These are phyloP conservation scores for Rutilus rutilus DNA, from an alignment of 2,113 vertebrate species.

Conservation along the genomic window DNA sequence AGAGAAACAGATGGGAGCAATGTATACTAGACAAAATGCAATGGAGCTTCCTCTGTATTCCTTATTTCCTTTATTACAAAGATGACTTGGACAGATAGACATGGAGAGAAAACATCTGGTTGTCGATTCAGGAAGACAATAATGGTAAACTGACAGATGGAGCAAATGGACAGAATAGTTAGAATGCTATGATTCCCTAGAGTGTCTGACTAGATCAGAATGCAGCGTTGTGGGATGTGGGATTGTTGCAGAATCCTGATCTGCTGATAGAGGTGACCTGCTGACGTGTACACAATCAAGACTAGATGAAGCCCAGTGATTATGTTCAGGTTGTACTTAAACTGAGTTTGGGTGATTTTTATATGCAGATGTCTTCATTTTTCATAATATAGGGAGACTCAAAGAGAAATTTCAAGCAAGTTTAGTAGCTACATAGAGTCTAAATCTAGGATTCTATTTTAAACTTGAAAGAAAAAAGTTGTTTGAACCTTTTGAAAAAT, in stretches of 20 bases:
- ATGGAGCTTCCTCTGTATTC: constrained; percentile 17
- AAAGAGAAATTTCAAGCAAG: too few species aligned
- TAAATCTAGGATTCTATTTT: too few species aligned
- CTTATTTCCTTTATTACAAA: constrained; percentile 35
- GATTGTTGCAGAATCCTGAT: neutral
- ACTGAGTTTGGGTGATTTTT: neutral
- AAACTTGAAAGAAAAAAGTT: too few species aligned
- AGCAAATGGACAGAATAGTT: constrained; percentile 38
- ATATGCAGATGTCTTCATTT: neutral
- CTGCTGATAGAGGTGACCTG: constrained; percentile 21
- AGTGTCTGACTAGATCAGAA: constrained; percentile 52
- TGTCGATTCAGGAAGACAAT: constrained; percentile 38
- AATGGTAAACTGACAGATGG: constrained; percentile 52
- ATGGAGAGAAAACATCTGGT: constrained; percentile 54
- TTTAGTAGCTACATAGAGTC: too few species aligned
- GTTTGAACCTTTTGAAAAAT: too few species aligned
- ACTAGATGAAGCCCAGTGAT: neutral
- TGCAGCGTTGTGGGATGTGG: constrained; percentile 30
- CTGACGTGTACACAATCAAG: constrained; percentile 38
- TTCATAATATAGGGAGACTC: neutral
- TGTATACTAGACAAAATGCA: neutral
- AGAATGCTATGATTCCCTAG: constrained; percentile 38
- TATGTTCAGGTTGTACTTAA: neutral
- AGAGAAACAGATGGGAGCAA: neutral
- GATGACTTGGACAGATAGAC: constrained; percentile 37